A percentile compares a stretch with the other conserved stretches of the same genome.
phyloP scores from a whole-genome alignment of 2,888 invertebrate species.

The Crematogaster levior region DNA sequence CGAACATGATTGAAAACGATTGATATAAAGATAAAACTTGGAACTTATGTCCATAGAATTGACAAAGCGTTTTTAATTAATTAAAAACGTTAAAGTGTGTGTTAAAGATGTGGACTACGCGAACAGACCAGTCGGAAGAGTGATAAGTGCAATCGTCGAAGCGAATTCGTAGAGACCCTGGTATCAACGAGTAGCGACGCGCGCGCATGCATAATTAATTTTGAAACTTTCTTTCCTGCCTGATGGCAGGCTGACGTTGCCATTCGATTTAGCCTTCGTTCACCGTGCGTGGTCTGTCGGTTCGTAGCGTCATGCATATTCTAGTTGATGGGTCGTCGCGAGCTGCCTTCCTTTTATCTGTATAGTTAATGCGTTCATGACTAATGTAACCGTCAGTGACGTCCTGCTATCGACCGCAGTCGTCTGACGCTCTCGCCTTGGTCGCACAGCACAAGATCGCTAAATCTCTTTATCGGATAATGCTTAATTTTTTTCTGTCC shows the following conservation, averaged over 20 bases:
- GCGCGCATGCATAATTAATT: conserved; percentile 69
- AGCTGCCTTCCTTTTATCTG: conserved; percentile 75
- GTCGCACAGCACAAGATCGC: conserved; percentile 24
- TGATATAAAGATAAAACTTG: not conserved
- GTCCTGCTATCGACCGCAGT: conserved; percentile 67
- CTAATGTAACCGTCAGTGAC: conserved; percentile 71
- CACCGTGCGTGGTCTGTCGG: conserved; percentile 53
- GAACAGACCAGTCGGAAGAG: conserved; percentile 41
- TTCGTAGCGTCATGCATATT: conserved; percentile 76
- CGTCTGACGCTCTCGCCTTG: conserved; percentile 39
- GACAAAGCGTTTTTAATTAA: not conserved
- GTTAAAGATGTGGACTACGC: not conserved
- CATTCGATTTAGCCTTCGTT: conserved; percentile 65
- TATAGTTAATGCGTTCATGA: conserved; percentile 77
- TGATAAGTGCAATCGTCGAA: conserved; percentile 50
- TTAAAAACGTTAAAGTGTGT: not conserved
- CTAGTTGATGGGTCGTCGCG: conserved; percentile 73
- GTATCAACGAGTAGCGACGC: conserved; percentile 49
- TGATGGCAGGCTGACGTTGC: conserved; percentile 64
- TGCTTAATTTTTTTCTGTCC: not conserved
- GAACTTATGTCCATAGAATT: not conserved
- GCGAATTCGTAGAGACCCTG: conserved; percentile 34
- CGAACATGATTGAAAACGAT: not conserved
- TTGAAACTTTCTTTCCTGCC: conserved; percentile 63
- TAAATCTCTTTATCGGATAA: conserved; percentile 37